These are phyloP conservation scores for Chamaedrilus cognettii DNA, from an alignment of 2,888 invertebrate species.

Conservation along the genomic window DNA sequence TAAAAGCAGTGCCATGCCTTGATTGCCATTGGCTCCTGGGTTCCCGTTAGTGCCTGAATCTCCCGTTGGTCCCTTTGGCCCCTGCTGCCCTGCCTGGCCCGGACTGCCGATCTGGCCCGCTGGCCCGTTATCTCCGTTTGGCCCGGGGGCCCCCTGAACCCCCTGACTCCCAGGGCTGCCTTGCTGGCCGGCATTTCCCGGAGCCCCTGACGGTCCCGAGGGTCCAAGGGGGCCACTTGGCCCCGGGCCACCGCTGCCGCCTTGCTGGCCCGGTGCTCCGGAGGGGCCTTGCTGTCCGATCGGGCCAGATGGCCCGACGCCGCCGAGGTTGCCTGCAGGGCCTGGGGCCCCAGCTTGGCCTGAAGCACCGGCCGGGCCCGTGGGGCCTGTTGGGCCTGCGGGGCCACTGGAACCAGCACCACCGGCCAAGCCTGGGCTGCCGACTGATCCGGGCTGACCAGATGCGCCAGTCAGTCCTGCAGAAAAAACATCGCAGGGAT, in stretches of 20 bases:
- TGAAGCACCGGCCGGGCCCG: too few relatives aligned
- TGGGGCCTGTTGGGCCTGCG: too few relatives aligned
- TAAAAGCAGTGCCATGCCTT: not conserved
- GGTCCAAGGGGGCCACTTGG: not conserved
- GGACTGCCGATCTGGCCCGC: not conserved
- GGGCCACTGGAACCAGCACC: not conserved
- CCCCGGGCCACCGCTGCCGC: not conserved
- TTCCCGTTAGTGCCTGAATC: not conserved
- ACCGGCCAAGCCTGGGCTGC: not conserved
- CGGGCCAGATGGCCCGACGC: too few relatives aligned
- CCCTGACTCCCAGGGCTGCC: not conserved
- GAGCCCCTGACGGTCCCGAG: not conserved
- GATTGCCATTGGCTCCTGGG: not conserved
- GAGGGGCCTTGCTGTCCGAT: too few relatives aligned
- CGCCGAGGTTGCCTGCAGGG: too few relatives aligned
- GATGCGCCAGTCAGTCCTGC: not conserved
- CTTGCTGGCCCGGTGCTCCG: too few relatives aligned
- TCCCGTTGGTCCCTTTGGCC: constrained; percentile 3
- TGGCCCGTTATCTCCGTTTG: not conserved
- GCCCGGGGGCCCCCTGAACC: not conserved
- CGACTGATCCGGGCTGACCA: not conserved
- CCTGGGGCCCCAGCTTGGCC: too few relatives aligned
- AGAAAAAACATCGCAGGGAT: too few relatives aligned
- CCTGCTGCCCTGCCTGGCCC: not conserved
- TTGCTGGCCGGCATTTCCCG: not conserved